A percentile compares a stretch with the other conserved stretches of the same genome.
Evolutionary conservation across 2,888 invertebrate species (phyloP).

Genomic region (Sympetrum striolatum): DNA sequence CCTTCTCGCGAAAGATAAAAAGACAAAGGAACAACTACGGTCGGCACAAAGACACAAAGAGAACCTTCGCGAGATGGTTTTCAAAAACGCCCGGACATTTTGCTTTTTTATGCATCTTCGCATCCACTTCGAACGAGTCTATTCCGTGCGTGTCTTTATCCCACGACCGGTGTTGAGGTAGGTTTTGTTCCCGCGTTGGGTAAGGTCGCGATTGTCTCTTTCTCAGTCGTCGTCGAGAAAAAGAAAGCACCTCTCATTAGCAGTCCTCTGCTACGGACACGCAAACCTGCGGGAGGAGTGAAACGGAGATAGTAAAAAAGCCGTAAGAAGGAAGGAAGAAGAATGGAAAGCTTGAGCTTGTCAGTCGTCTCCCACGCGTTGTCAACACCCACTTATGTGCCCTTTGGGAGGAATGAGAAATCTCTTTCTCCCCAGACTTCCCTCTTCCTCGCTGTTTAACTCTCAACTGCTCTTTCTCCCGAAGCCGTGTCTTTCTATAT

Average conservation of each 20-base stretch:
- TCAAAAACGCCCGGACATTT: not conserved
- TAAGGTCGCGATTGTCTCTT: slow-evolving; percentile 26
- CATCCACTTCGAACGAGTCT: not conserved
- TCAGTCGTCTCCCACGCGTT: not conserved
- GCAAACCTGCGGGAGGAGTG: not conserved
- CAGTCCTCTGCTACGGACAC: not conserved
- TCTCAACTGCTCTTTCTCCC: not conserved
- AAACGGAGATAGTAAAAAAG: not conserved
- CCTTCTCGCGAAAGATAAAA: no score
- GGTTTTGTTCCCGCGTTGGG: slow-evolving; percentile 17
- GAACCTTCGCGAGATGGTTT: no score
- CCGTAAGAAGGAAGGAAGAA: not conserved
- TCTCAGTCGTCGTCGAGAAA: not conserved
- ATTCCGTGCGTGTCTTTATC: not conserved
- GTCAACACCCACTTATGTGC: not conserved
- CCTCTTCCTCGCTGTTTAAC: not conserved
- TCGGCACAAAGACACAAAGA: no score
- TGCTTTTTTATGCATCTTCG: not conserved
- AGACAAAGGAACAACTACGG: no score
- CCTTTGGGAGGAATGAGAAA: not conserved
- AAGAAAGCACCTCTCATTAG: slow-evolving; percentile 6
- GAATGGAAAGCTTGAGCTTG: not conserved
- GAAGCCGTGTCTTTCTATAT: not conserved
- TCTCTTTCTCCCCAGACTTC: no score
- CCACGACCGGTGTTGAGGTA: slow-evolving; percentile 18